Evolutionary conservation across 2,888 invertebrate species (phyloP).

Genomic region (Drosophila hamatofila): DNA sequence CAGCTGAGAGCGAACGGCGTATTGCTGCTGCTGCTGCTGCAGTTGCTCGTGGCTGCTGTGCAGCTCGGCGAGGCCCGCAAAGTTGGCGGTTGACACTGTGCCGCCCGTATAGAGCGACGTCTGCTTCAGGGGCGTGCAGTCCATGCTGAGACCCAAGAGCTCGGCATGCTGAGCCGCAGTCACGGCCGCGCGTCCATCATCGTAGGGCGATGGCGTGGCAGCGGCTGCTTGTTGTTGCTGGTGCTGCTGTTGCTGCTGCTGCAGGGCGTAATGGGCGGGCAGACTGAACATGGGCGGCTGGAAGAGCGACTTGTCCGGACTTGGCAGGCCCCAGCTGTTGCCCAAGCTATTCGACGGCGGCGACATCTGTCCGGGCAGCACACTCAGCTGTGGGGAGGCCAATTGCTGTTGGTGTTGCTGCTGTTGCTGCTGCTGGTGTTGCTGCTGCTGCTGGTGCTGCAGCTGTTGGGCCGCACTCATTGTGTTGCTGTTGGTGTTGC

Average conservation of each 20-base stretch:
- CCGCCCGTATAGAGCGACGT: conserved; percentile 87
- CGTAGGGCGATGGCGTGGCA: conserved; percentile 84
- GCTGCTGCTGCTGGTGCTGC: conserved; percentile 51
- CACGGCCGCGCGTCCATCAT: conserved; percentile 81
- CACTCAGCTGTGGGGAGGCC: conserved; percentile 84
- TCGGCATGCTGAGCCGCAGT: conserved; percentile 86
- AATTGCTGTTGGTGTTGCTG: conserved; percentile 80
- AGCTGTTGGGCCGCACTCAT: conserved; percentile 71
- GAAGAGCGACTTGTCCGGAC: conserved; percentile 88
- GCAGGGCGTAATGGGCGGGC: conserved; percentile 86
- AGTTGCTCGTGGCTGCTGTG: conserved; percentile 87
- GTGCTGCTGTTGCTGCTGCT: conserved; percentile 83
- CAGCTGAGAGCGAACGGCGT: conserved; percentile 86
- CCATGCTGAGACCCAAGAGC: conserved; percentile 88
- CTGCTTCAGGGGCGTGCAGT: conserved; percentile 88
- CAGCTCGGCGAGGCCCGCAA: conserved; percentile 86
- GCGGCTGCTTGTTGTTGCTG: conserved; percentile 81
- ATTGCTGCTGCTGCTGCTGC: conserved; percentile 72
- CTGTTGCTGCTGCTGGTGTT: conserved; percentile 70
- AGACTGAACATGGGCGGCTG: conserved; percentile 88
- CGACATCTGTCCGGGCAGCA: conserved; percentile 86
- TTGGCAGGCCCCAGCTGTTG: conserved; percentile 91
- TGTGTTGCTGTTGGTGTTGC: conserved; percentile 85
- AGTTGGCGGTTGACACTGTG: conserved; percentile 86
- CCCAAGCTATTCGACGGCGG: conserved; percentile 87